A percentile compares a stretch with the other conserved stretches of the same genome.
Conservation (phyloP, 2,888 invertebrate genomes). For the Salpingus planirostris region DNA sequence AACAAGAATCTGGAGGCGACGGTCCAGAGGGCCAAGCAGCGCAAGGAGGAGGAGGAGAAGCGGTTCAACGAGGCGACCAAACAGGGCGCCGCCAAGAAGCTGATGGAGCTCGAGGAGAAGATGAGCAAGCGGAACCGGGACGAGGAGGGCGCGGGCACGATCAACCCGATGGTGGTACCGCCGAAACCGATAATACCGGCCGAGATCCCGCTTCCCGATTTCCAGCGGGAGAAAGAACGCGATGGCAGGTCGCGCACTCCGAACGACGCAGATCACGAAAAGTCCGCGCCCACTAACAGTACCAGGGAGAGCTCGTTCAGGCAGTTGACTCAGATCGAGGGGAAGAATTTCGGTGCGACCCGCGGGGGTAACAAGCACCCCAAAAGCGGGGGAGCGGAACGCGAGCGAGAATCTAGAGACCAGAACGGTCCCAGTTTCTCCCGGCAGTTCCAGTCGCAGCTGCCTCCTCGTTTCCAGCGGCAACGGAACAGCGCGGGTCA, state of each 20-base stretch:
- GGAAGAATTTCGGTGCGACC: slow-evolving; percentile 29
- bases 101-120: slow-evolving; percentile 60
- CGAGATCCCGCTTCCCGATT: slow-evolving; percentile 46
- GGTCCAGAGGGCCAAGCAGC: slow-evolving; percentile 73
- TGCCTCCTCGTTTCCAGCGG: slow-evolving; percentile 79
- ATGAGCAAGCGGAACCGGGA: slow-evolving; percentile 49
- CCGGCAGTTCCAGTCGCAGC: slow-evolving; percentile 68
- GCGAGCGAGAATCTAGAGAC: slow-evolving; percentile 36
- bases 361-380: slow-evolving; percentile 29
- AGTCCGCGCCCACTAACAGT: slow-evolving; percentile 10
- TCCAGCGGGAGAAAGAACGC: slow-evolving; percentile 43
- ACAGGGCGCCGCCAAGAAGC: slow-evolving; percentile 54
- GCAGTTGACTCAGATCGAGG: slow-evolving; percentile 41
- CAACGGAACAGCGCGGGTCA: slow-evolving; percentile 48
- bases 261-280: slow-evolving; percentile 22
- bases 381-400: slow-evolving; percentile 16
- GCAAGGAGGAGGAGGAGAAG: slow-evolving; percentile 84
- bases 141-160: slow-evolving; percentile 40
- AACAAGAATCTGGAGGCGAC: slow-evolving; percentile 66
- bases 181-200: slow-evolving; percentile 41
- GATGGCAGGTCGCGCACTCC: slow-evolving; percentile 24
- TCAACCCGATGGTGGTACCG: slow-evolving; percentile 39
- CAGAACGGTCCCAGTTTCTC: slow-evolving; percentile 55
- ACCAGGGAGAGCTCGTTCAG: slow-evolving; percentile 24
- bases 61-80: slow-evolving; percentile 55